These are phyloP conservation scores for Aplysia californica DNA, from an alignment of 1,140 invertebrate species.

Conservation along the genomic window DNA sequence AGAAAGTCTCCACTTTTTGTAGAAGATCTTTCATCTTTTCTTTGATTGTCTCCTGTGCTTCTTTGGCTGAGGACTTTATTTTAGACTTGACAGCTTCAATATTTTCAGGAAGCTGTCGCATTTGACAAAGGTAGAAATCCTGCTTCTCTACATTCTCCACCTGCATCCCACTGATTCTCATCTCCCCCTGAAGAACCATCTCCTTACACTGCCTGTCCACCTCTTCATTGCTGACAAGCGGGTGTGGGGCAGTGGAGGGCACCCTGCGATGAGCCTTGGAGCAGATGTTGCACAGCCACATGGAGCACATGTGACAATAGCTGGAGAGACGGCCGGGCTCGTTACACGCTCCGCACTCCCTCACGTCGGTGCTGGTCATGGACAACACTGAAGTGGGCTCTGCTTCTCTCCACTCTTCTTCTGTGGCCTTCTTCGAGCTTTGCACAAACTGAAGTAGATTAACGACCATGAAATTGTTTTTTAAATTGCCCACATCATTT, in stretches of 20 bases:
- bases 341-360: constrained; percentile 10
- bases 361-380: neutral
- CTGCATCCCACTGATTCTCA: constrained; percentile 1
- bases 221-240: neutral
- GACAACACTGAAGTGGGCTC: neutral
- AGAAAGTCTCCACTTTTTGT: constrained; percentile 3
- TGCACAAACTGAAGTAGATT: constrained; percentile 17
- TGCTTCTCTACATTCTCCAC: constrained; percentile 3
- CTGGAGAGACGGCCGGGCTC: neutral
- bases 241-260: neutral
- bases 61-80: constrained; percentile 2
- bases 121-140: neutral
- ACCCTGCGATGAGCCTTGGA: constrained; percentile 11
- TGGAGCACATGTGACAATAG: constrained; percentile 1
- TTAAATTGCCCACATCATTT: constrained; percentile 13
- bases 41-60: constrained; percentile 14
- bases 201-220: constrained; percentile 18
- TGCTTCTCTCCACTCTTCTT: neutral
- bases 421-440: neutral
- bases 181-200: constrained; percentile 17
- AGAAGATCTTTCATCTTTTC: neutral
- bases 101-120: constrained; percentile 18
- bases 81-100: neutral
- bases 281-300: constrained; percentile 22
- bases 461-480: constrained; percentile 17